Conservation (phyloP, 1,140 invertebrate species). For the Calosoma granatense region DNA sequence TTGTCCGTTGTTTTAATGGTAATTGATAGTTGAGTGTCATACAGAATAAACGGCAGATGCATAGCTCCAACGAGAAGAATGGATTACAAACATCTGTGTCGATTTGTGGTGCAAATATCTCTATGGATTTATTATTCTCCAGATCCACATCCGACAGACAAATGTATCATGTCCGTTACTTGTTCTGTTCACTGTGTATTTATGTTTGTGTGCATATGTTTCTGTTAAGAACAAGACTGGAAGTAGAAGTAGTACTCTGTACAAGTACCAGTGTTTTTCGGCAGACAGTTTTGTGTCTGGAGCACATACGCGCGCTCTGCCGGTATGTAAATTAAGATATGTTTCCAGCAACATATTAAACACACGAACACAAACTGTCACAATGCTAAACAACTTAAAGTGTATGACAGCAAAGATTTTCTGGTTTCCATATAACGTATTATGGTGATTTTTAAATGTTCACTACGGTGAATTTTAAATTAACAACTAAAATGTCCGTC, state of each 20-base stretch:
- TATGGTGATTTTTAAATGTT: conserved; percentile 3
- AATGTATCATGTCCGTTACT: no score
- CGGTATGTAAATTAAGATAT: conserved; percentile 21
- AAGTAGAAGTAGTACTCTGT: no score
- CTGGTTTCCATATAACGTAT: conserved; percentile 11
- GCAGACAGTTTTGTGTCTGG: not conserved
- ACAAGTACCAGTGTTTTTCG: not conserved
- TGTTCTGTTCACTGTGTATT: no score
- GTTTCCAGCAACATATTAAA: conserved; percentile 20
- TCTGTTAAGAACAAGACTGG: no score
- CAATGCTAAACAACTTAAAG: conserved; percentile 3
- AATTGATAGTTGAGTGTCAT: conserved; percentile 1
- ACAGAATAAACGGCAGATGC: not conserved
- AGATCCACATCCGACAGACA: no score
- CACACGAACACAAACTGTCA: conserved; percentile 18
- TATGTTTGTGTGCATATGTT: no score
- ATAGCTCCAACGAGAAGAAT: not conserved
- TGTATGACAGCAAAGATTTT: conserved; percentile 15
- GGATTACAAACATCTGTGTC: not conserved
- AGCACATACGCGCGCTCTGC: not conserved
- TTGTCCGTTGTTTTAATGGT: not conserved
- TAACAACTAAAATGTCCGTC: not conserved
- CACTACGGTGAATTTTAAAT: not conserved
- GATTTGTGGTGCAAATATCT: not conserved
- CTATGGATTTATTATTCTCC: not conserved